phyloP scores from a whole-genome alignment of 2,797 vertebrate species.

The Peromyscus aztecus region DNA sequence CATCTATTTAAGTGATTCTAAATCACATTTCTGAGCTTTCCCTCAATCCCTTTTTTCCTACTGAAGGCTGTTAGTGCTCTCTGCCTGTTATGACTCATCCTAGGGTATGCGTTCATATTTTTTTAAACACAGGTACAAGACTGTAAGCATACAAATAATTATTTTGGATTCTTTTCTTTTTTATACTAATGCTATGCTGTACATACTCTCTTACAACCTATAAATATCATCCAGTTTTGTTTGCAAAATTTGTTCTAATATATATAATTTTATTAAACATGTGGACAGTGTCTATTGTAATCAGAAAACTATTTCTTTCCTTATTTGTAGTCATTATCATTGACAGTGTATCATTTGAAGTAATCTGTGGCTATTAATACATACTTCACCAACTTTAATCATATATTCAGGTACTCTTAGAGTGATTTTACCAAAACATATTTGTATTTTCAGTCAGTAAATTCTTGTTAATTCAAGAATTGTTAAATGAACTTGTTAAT shows the following conservation, averaged over 20 bases:
- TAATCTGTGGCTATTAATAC: background rate
- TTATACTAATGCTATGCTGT: background rate
- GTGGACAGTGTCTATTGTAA: background rate
- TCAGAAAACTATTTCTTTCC: background rate
- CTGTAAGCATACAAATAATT: background rate
- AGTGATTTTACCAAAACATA: slow-evolving; percentile 12
- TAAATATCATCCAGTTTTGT: background rate
- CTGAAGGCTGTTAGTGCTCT: background rate
- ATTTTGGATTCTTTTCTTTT: background rate
- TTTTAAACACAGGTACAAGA: background rate
- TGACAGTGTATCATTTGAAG: background rate
- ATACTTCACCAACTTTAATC: background rate
- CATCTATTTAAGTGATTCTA: background rate
- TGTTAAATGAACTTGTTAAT: no score
- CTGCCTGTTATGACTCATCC: background rate
- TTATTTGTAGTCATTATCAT: background rate
- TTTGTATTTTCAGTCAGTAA: background rate
- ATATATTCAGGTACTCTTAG: background rate
- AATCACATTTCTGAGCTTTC: background rate
- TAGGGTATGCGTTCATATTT: background rate
- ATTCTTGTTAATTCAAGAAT: no score
- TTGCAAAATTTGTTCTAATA: slow-evolving; percentile 30
- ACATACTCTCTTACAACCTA: background rate
- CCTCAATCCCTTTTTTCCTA: background rate
- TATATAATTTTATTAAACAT: background rate